These are phyloP conservation scores for Otus sunia DNA, from an alignment of 2,113 vertebrate genomes.

Conservation along the genomic window DNA sequence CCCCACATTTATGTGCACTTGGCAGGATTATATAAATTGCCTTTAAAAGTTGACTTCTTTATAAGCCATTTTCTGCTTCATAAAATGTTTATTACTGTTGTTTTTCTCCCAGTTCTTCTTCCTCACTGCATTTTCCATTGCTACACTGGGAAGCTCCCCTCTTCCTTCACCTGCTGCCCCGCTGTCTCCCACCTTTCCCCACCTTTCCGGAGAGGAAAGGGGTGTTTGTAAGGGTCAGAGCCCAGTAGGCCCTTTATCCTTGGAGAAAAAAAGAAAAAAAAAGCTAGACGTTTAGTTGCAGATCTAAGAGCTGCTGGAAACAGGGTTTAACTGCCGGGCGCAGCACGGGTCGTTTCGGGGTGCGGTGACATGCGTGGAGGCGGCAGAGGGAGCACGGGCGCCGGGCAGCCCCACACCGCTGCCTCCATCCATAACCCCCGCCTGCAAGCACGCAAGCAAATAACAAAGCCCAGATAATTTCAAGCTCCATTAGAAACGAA, in stretches of 20 bases:
- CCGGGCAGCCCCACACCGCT: accelerated
- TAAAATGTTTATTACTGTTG: conserved; percentile 68
- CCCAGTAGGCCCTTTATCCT: not conserved
- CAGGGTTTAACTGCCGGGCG: not conserved
- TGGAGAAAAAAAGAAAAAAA: not conserved
- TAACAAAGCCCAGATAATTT: conserved; percentile 61
- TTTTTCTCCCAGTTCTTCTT: conserved; percentile 51
- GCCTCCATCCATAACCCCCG: not conserved
- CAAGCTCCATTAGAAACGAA: conserved; percentile 57
- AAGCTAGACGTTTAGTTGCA: not conserved
- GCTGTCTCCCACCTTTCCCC: not conserved
- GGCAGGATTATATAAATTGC: conserved; percentile 64
- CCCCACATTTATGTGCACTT: not conserved
- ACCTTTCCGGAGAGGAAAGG: not conserved
- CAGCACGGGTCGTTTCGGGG: not conserved
- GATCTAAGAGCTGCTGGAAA: not conserved
- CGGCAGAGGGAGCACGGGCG: not conserved
- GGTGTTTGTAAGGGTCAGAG: not conserved
- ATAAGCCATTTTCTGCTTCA: conserved; percentile 72
- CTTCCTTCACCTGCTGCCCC: not conserved
- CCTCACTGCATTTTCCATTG: not conserved
- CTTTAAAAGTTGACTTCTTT: conserved; percentile 73
- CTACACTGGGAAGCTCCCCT: not conserved
- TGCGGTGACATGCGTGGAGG: accelerated
- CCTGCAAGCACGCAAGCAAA: not conserved